A percentile compares a stretch with the other conserved stretches of the same genome.
Evolutionary conservation across 37 sponge, comb jelly and placozoan species (phyloP).

Genomic region (Haliclona indistincta): DNA sequence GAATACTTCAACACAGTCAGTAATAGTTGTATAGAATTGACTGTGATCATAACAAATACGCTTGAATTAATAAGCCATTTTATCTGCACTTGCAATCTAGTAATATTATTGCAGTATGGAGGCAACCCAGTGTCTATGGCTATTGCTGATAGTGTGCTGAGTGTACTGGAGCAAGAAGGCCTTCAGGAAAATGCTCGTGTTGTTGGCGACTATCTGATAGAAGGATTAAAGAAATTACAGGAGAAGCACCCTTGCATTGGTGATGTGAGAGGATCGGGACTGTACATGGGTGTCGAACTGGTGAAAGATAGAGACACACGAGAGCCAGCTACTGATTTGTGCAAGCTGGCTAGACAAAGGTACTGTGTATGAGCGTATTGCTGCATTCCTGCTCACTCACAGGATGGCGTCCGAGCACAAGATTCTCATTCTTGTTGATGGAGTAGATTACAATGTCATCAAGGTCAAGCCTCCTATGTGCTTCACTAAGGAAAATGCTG

Average conservation of each 20-base stretch:
- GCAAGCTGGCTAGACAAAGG: conserved; percentile 21
- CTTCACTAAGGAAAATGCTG: conserved; percentile 60
- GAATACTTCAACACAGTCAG: conserved; percentile 80
- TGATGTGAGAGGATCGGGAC: conserved; percentile 80
- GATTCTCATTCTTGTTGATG: conserved; percentile 62
- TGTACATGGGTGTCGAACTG: conserved; percentile 79
- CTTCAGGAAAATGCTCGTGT: conserved; percentile 60
- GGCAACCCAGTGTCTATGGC: conserved; percentile 91
- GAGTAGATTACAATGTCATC: conserved; percentile 68
- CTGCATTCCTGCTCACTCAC: neutral
- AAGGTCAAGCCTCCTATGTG: conserved; percentile 85
- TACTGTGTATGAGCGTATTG: neutral
- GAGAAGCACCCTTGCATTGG: conserved; percentile 64
- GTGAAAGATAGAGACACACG: conserved; percentile 70
- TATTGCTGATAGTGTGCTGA: conserved; percentile 70
- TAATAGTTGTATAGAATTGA: neutral
- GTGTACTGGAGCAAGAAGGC: conserved; percentile 60
- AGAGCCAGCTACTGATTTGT: conserved; percentile 77
- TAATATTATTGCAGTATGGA: conserved; percentile 62
- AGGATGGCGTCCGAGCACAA: conserved; percentile 50
- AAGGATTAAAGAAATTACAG: conserved; percentile 33
- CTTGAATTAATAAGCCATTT: neutral
- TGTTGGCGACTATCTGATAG: conserved; percentile 59
- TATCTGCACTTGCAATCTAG: neutral
- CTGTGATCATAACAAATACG: neutral